These are phyloP conservation scores for Habrosyne pyritoides DNA, from an alignment of 2,888 invertebrate species.

Conservation along the genomic window DNA sequence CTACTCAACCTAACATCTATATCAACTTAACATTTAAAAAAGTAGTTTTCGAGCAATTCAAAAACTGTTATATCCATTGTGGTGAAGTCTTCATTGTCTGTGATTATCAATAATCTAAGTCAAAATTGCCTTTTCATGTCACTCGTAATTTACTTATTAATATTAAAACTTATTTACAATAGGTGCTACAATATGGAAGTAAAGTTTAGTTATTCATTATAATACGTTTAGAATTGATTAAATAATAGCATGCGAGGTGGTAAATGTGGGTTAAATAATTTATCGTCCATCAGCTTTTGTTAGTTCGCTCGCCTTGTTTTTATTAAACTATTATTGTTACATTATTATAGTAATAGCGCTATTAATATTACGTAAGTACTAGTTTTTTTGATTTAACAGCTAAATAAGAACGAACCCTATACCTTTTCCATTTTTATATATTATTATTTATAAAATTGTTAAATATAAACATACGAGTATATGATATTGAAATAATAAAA, in stretches of 20 bases:
- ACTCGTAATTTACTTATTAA: constrained; percentile 5
- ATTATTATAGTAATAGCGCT: too few relatives aligned
- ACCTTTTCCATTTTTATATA: too few relatives aligned
- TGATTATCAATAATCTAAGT: constrained; percentile 25
- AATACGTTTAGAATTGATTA: neutral
- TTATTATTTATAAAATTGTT: too few relatives aligned
- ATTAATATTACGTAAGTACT: too few relatives aligned
- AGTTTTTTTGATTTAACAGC: too few relatives aligned
- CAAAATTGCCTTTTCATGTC: constrained; percentile 21
- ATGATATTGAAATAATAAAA: too few relatives aligned
- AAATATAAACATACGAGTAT: too few relatives aligned
- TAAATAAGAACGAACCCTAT: too few relatives aligned
- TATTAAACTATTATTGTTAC: neutral
- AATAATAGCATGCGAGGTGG: neutral
- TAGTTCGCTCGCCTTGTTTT: neutral
- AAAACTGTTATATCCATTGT: too few relatives aligned
- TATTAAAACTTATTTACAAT: neutral
- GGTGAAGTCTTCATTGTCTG: neutral
- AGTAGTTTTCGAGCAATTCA: too few relatives aligned
- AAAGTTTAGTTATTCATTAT: neutral
- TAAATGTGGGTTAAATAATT: neutral
- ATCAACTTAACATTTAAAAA: neutral
- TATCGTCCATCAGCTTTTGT: neutral
- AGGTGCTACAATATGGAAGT: neutral
- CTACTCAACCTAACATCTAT: too few relatives aligned